These are phyloP conservation scores for Solenopsis invicta DNA, from an alignment of 1,140 invertebrate genomes.

Conservation along the genomic window DNA sequence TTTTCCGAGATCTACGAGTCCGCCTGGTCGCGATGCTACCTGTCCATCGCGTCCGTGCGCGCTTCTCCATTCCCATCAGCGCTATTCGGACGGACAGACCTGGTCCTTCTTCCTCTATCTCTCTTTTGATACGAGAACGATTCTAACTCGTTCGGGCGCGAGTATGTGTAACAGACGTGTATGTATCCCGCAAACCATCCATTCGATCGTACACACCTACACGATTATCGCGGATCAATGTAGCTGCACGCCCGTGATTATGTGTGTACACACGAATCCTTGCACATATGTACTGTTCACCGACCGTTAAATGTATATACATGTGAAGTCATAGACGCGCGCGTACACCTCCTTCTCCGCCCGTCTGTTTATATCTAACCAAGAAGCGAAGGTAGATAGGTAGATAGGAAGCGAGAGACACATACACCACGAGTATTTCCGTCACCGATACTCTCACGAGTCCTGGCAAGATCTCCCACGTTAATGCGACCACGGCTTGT, in stretches of 20 bases:
- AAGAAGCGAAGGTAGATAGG: background rate
- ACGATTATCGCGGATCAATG: constrained; percentile 54
- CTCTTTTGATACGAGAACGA: constrained; percentile 17
- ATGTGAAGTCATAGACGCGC: constrained; percentile 22
- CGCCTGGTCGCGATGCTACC: background rate
- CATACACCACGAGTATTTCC: constrained; percentile 35
- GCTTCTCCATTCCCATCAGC: background rate
- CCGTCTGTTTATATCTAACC: constrained; percentile 38
- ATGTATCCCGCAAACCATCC: background rate
- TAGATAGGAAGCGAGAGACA: constrained; percentile 1
- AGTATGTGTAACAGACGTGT: background rate
- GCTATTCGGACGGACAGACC: background rate
- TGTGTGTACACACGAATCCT: constrained; percentile 21
- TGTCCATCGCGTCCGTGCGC: constrained; percentile 30
- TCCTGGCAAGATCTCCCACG: constrained; percentile 43
- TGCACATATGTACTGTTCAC: constrained; percentile 38
- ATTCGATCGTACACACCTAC: constrained; percentile 32
- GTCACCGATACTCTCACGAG: constrained; percentile 53
- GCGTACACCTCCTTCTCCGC: background rate
- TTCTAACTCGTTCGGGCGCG: constrained; percentile 35
- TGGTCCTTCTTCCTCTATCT: background rate
- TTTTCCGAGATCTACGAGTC: constrained; percentile 32
- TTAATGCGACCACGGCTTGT: constrained; percentile 57
- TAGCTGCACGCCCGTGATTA: constrained; percentile 37
- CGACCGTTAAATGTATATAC: constrained; percentile 47